phyloP scores from a whole-genome alignment of 2,888 invertebrate genomes.

The Polydrusus tereticollis region DNA sequence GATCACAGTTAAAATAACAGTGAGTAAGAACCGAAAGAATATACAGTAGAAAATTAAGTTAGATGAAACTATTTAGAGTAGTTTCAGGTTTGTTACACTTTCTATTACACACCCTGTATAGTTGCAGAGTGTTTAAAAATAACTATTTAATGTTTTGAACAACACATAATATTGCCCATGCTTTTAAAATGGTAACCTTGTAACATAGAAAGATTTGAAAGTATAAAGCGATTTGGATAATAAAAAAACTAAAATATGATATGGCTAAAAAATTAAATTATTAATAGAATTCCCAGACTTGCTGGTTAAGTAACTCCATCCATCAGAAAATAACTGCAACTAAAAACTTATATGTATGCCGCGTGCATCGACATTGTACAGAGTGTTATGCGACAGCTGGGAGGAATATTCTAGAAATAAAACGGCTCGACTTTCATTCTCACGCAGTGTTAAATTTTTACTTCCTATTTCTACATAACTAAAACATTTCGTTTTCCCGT shows the following conservation, averaged over 20 bases:
- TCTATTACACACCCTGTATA: too few species aligned
- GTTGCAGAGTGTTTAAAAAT: neutral
- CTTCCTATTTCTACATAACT: neutral
- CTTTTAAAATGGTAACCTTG: neutral
- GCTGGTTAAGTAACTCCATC: constrained; percentile 28
- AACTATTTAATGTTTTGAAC: constrained; percentile 1
- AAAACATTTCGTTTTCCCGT: neutral
- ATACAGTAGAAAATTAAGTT: too few species aligned
- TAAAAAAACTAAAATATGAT: neutral
- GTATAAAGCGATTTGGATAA: neutral
- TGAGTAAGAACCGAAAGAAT: too few species aligned
- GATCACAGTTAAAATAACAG: too few species aligned
- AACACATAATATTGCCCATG: neutral
- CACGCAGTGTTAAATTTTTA: neutral
- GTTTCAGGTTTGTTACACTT: too few species aligned
- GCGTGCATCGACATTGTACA: constrained; percentile 12
- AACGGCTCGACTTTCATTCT: constrained; percentile 25
- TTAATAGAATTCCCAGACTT: neutral
- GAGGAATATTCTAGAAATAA: constrained; percentile 39
- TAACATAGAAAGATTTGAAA: neutral
- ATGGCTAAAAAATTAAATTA: neutral
- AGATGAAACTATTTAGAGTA: neutral
- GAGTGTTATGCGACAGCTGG: constrained; percentile 28
- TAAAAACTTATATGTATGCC: neutral
- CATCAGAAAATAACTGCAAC: constrained; percentile 13